Percentiles rank a stretch among this genome's conserved stretches.
phyloP scores from a whole-genome alignment of 2,888 invertebrate species.

The Zygaena filipendulae region DNA sequence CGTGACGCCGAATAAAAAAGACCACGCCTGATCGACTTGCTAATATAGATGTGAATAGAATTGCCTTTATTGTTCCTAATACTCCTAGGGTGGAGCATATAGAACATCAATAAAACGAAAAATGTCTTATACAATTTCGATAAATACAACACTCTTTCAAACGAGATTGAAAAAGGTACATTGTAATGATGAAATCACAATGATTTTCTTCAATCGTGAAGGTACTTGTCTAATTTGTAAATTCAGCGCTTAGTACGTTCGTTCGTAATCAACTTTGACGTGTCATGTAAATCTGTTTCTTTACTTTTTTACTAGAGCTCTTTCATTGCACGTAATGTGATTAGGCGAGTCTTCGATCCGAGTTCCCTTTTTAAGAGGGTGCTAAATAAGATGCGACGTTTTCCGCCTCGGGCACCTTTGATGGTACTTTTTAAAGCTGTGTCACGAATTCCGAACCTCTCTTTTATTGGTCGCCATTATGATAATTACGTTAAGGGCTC shows the following conservation, averaged over 20 bases:
- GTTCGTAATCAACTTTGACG: constrained; percentile 52
- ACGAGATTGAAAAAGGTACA: too few species aligned
- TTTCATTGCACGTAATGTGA: constrained; percentile 60
- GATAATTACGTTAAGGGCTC: constrained; percentile 64
- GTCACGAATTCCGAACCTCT: constrained; percentile 61
- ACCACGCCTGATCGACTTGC: constrained; percentile 55
- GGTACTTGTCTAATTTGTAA: too few species aligned
- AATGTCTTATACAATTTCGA: too few species aligned
- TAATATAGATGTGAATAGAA: constrained; percentile 59
- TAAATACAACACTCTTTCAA: too few species aligned
- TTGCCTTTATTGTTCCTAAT: constrained; percentile 54
- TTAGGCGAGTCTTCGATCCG: constrained; percentile 47
- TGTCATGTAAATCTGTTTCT: constrained; percentile 62
- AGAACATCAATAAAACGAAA: too few species aligned
- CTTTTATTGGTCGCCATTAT: constrained; percentile 67
- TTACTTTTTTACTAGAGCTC: constrained; percentile 55
- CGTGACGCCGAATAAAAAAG: constrained; percentile 63
- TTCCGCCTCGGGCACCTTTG: constrained; percentile 63
- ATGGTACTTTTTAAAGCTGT: constrained; percentile 63
- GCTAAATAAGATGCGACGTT: constrained; percentile 66
- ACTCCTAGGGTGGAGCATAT: too few species aligned
- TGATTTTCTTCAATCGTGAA: too few species aligned
- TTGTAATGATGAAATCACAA: too few species aligned
- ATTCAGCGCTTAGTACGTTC: too few species aligned
- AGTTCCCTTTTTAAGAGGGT: constrained; percentile 43